Conservation (phyloP, 2,113 vertebrate genomes). For the Asarcornis scutulata region DNA sequence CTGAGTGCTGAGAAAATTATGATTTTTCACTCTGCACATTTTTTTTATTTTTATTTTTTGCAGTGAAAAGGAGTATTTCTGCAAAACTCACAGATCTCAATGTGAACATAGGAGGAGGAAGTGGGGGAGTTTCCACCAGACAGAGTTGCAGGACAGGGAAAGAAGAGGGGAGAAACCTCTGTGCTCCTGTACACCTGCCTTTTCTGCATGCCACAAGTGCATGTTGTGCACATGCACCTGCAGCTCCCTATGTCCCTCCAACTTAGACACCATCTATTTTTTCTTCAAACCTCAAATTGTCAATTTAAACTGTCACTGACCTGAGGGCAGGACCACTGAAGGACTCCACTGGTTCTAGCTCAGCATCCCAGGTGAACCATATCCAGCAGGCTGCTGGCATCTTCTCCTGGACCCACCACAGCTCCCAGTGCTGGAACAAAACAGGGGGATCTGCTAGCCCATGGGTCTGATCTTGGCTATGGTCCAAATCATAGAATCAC, state of each 20-base stretch:
- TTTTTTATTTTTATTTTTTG: background rate
- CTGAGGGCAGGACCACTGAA: background rate
- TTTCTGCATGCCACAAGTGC: fast-evolving
- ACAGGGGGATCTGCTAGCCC: background rate
- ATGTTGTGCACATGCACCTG: background rate
- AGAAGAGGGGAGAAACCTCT: background rate
- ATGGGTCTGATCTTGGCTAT: background rate
- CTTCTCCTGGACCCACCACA: background rate
- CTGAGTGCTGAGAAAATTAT: background rate
- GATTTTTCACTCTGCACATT: background rate
- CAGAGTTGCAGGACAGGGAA: background rate
- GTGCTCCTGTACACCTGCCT: background rate
- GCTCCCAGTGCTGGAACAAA: background rate
- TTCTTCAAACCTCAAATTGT: background rate
- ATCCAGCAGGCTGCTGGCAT: background rate
- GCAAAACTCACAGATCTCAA: background rate
- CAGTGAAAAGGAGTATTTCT: background rate
- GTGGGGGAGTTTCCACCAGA: background rate
- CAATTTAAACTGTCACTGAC: background rate
- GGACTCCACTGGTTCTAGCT: background rate
- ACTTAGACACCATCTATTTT: background rate
- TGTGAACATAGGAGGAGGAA: background rate
- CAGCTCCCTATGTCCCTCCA: background rate
- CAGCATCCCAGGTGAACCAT: background rate
- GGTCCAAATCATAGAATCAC: background rate